Evolutionary conservation across 2,113 vertebrate species (phyloP), one percentile per base, ranked within the genome.

Genomic region (Centropristis striata): DNA sequence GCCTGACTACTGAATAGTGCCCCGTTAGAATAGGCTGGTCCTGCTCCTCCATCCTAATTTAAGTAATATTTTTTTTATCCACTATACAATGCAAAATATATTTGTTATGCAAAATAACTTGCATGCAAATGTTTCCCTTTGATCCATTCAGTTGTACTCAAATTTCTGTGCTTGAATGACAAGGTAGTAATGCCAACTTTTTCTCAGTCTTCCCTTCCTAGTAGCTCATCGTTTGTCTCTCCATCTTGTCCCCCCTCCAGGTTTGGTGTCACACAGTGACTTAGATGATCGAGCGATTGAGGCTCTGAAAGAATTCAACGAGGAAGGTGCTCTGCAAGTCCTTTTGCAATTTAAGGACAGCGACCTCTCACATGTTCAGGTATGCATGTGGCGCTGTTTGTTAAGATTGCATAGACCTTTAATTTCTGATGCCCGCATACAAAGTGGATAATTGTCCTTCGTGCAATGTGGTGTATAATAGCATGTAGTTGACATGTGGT

Each of bases 341-440:
- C 97, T 99, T 93, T 96, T 98, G 47, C 98, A 99, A 93, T 99
- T 99, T 94, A 99, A 99, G 96, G 98, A 99, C 95, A 99, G 98
- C 92, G 98, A 99, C 96, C 98, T 99, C 92, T 99, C 98, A 95
- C 98, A 99, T 94, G 98, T 99, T 96, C 98, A 99, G 96, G 98
- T 99, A 89, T 16, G 79, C 60, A 0, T 16, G 2, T 25, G 2
- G 0, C 32, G 21, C 7, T 27, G 9, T 12, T 41, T 71, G 28
- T 46, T 46, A 9, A 20, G 41, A 32, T 64, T 8, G 28, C 10
- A 1, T 44, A 2, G 20, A 4, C 8, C 15, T 25, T 42, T 41
- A 0, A 46, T 49, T 70, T 59, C 20, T 54, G 32, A 23, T 59
- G 20, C 8, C 3, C 47, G 42, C 7, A 25, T 32, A 23, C 28